phyloP scores from a whole-genome alignment of 2,888 invertebrate species.

The Autographa gamma region DNA sequence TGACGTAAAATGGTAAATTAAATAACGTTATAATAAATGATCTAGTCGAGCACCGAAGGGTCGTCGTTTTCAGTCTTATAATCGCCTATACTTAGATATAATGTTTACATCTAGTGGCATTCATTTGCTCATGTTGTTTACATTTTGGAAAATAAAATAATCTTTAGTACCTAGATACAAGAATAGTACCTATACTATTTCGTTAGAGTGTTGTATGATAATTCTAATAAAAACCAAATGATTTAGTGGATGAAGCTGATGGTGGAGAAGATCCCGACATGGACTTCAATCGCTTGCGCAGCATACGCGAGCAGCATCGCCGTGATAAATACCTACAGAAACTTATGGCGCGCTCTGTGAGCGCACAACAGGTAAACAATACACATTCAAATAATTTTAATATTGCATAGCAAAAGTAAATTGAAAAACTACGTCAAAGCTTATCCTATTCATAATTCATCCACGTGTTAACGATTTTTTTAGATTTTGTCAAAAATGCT shows the following conservation, averaged over 20 bases:
- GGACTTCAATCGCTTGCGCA: slow-evolving; percentile 92
- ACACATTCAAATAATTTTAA: not conserved
- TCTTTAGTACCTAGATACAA: no score
- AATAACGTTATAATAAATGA: no score
- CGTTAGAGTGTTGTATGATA: not conserved
- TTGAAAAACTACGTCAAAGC: not conserved
- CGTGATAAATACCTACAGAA: slow-evolving; percentile 89
- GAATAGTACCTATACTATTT: no score
- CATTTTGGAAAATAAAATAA: no score
- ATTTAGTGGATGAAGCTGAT: slow-evolving; percentile 81
- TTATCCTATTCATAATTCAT: not conserved
- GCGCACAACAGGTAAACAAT: slow-evolving; percentile 85
- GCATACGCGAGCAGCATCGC: slow-evolving; percentile 92
- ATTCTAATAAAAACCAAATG: not conserved
- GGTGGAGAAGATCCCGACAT: slow-evolving; percentile 76
- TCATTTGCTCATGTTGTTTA: no score
- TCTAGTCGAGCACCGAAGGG: no score
- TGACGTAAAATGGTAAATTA: no score
- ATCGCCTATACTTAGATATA: no score
- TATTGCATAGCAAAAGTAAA: not conserved
- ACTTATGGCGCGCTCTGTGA: slow-evolving; percentile 89
- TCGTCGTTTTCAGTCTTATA: no score
- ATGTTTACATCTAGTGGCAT: no score
- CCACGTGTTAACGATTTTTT: not conserved
- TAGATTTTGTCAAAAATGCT: not conserved